Conservation (phyloP, 2,113 vertebrate species). For the Hippocampus mohnikei region DNA sequence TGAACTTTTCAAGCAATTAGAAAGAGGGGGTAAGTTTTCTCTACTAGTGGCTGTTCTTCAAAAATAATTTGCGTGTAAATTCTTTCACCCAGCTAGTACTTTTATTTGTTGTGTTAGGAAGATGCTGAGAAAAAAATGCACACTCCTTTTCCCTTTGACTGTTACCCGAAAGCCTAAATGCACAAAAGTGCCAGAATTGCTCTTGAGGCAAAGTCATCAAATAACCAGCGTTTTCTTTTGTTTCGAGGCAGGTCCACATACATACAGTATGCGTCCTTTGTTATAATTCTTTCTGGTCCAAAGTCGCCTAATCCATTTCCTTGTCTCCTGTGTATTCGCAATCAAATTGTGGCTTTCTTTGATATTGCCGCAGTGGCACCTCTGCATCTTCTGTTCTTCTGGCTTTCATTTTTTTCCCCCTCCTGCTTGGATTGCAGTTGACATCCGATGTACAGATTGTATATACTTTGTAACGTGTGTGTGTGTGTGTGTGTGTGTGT, state of each 20-base stretch:
- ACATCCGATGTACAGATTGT: background rate
- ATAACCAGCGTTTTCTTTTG: slow-evolving; percentile 61
- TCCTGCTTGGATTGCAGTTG: slow-evolving; percentile 14
- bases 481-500: no score
- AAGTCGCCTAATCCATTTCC: slow-evolving; percentile 22
- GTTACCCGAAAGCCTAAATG: slow-evolving; percentile 57
- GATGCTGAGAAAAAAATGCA: background rate
- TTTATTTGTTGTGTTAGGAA: slow-evolving; percentile 37
- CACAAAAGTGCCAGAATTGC: slow-evolving; percentile 50
- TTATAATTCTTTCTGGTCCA: slow-evolving; percentile 40
- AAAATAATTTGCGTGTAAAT: background rate
- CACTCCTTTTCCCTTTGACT: slow-evolving; percentile 34
- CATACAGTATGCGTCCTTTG: slow-evolving; percentile 46
- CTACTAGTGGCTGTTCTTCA: no score
- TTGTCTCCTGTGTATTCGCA: slow-evolving; percentile 31
- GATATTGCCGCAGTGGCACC: slow-evolving; percentile 9
- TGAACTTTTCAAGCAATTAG: background rate
- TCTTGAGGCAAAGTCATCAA: slow-evolving; percentile 57
- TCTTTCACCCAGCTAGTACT: slow-evolving; percentile 41
- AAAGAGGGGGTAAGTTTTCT: background rate
- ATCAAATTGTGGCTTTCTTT: slow-evolving; percentile 14
- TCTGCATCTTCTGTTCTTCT: slow-evolving; percentile 14
- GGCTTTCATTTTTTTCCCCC: background rate
- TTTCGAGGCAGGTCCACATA: slow-evolving; percentile 53
- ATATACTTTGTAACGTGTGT: no score